Evolutionary conservation across 1,140 invertebrate species (phyloP).

Genomic region (Ceratina japonica): DNA sequence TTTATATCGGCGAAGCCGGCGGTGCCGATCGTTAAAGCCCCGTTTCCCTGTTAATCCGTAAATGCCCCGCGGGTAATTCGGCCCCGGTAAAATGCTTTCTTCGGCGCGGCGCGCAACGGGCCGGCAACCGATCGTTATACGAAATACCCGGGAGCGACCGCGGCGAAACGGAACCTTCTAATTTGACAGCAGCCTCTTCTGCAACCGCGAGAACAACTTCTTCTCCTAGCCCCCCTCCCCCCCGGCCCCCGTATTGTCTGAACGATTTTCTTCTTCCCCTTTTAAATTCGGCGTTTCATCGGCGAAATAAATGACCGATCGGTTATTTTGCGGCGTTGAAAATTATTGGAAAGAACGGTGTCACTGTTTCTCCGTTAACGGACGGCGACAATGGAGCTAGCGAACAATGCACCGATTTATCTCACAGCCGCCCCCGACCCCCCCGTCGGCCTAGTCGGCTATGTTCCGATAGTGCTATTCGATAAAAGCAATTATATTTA

Average conservation of each 20-base stretch:
- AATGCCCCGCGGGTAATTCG: slow-evolving; percentile 59
- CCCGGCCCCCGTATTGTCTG: too few relatives aligned
- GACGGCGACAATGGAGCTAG: slow-evolving; percentile 20
- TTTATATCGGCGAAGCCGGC: slow-evolving; percentile 29
- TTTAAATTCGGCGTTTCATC: slow-evolving; percentile 10
- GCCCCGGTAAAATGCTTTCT: slow-evolving; percentile 56
- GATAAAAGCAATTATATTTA: slow-evolving; percentile 57
- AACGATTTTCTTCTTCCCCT: too few relatives aligned
- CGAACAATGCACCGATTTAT: slow-evolving; percentile 42
- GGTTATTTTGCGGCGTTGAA: slow-evolving; percentile 4
- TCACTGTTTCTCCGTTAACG: not conserved
- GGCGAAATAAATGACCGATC: too few relatives aligned
- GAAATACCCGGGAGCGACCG: slow-evolving; percentile 55
- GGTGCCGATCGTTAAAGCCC: slow-evolving; percentile 54
- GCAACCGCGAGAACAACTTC: slow-evolving; percentile 42
- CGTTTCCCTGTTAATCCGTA: slow-evolving; percentile 57
- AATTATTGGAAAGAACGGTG: slow-evolving; percentile 36
- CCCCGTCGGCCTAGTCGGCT: not conserved
- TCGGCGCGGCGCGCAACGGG: slow-evolving; percentile 24
- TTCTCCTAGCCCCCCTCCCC: not conserved
- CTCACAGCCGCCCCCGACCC: not conserved
- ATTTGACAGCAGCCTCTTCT: slow-evolving; percentile 59
- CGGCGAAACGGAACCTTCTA: slow-evolving; percentile 62
- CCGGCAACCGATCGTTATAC: slow-evolving; percentile 51
- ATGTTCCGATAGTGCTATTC: slow-evolving; percentile 17